Evolutionary conservation across 2,888 invertebrate species (phyloP).

Genomic region (Macrosiphum euphorbiae): DNA sequence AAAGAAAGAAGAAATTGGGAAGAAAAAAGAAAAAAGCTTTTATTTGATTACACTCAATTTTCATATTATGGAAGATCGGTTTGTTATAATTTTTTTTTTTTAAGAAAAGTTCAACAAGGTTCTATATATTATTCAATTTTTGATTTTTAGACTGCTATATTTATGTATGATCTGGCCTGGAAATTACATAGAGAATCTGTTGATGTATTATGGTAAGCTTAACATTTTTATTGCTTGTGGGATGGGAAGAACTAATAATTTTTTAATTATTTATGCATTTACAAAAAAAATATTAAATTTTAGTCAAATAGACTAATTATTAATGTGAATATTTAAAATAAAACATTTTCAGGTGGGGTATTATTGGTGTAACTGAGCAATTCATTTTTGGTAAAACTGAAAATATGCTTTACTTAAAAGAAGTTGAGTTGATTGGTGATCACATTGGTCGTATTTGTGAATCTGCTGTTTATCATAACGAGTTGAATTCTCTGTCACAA

Average conservation of each 20-base stretch:
- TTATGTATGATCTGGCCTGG: slow-evolving; percentile 89
- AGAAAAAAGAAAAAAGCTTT: slow-evolving; percentile 82
- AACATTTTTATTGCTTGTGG: neutral
- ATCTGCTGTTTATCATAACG: slow-evolving; percentile 66
- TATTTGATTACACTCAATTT: slow-evolving; percentile 93
- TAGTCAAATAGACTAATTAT: neutral
- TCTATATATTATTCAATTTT: slow-evolving; percentile 1
- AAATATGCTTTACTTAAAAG: slow-evolving; percentile 74
- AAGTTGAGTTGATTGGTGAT: slow-evolving; percentile 71
- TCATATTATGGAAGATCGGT: slow-evolving; percentile 88
- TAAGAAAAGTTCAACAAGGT: slow-evolving; percentile 28
- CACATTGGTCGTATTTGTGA: slow-evolving; percentile 72
- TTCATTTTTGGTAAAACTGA: slow-evolving; percentile 80
- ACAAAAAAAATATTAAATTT: slow-evolving; percentile 27
- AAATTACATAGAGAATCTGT: slow-evolving; percentile 86
- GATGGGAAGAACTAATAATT: neutral
- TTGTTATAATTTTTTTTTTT: slow-evolving; percentile 68
- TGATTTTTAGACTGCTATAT: slow-evolving; percentile 77
- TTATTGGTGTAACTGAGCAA: slow-evolving; percentile 86
- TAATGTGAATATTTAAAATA: neutral
- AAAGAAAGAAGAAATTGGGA: slow-evolving; percentile 85
- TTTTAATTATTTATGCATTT: neutral
- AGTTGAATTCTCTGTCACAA: slow-evolving; percentile 67
- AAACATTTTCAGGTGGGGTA: slow-evolving; percentile 75
- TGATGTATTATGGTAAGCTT: slow-evolving; percentile 81